These are phyloP conservation scores for Tokudaia muenninki DNA, from an alignment of 2,797 vertebrate species.

Conservation along the genomic window DNA sequence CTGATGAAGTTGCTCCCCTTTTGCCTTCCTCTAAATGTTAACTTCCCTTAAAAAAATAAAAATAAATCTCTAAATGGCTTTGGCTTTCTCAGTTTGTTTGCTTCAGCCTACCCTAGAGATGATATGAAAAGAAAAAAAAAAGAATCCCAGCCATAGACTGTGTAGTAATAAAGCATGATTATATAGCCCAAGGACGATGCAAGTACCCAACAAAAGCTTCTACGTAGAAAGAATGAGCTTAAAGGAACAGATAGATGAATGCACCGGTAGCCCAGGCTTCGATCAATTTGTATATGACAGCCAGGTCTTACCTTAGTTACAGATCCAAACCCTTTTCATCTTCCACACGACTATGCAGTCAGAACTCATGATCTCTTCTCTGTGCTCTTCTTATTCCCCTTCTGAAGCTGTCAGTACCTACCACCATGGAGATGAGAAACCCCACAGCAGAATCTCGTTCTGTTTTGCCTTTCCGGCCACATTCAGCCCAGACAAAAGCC, in stretches of 20 bases:
- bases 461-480: slow-evolving; percentile 77
- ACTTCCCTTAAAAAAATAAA: slow-evolving; percentile 46
- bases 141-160: neutral
- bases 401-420: slow-evolving; percentile 40
- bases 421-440: slow-evolving; percentile 80
- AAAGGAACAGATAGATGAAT: neutral
- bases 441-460: slow-evolving; percentile 72
- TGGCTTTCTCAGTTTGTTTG: neutral
- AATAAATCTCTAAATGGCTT: slow-evolving; percentile 65
- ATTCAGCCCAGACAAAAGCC: slow-evolving; percentile 79
- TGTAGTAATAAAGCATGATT: neutral
- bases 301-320: slow-evolving; percentile 69
- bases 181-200: neutral
- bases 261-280: neutral
- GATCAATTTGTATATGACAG: neutral
- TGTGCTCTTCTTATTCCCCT: neutral
- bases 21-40: slow-evolving; percentile 35
- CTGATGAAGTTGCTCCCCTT: neutral
- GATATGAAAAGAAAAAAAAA: neutral
- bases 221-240: neutral
- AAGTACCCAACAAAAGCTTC: neutral
- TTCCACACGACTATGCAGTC: neutral
- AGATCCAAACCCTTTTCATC: neutral
- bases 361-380: neutral
- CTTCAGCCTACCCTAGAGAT: neutral